Percentiles rank a stretch among this genome's conserved stretches.
Evolutionary conservation across 2,113 vertebrate genomes (phyloP).

Genomic region (Oryctolagus cuniculus): DNA sequence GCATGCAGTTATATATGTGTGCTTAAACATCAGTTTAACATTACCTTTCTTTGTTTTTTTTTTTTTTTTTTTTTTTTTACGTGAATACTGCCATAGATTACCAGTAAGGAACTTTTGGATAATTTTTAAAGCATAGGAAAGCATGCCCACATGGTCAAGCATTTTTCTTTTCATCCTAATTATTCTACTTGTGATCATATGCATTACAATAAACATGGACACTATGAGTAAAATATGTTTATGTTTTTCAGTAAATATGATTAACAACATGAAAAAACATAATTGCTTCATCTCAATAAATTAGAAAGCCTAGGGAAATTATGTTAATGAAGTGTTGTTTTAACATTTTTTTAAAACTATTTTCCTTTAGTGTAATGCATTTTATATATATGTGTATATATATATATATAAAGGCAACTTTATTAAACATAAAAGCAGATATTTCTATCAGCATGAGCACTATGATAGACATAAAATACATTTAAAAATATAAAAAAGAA

Average conservation of each 20-base stretch:
- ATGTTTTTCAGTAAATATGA: background rate
- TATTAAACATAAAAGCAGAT: background rate
- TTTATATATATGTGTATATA: background rate
- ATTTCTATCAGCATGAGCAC: background rate
- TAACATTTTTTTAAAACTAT: background rate
- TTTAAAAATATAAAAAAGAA: background rate
- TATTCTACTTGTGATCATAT: slow-evolving; percentile 46
- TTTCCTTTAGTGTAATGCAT: background rate
- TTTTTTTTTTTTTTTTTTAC: background rate
- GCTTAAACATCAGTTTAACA: slow-evolving; percentile 42
- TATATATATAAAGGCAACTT: background rate
- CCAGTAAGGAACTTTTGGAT: slow-evolving; percentile 21
- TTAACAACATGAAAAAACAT: background rate
- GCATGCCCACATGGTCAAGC: background rate
- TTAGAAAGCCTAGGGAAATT: background rate
- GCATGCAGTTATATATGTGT: slow-evolving; percentile 37
- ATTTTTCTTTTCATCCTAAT: background rate
- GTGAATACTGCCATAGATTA: background rate
- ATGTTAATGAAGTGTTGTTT: background rate
- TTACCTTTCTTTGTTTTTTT: background rate
- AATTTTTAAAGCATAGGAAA: slow-evolving; percentile 53
- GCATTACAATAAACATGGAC: background rate
- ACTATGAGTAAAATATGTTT: slow-evolving; percentile 8
- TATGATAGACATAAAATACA: background rate
- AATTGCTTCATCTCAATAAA: background rate